Conservation (phyloP, 2,888 invertebrate species). For the Andrena fulva region DNA sequence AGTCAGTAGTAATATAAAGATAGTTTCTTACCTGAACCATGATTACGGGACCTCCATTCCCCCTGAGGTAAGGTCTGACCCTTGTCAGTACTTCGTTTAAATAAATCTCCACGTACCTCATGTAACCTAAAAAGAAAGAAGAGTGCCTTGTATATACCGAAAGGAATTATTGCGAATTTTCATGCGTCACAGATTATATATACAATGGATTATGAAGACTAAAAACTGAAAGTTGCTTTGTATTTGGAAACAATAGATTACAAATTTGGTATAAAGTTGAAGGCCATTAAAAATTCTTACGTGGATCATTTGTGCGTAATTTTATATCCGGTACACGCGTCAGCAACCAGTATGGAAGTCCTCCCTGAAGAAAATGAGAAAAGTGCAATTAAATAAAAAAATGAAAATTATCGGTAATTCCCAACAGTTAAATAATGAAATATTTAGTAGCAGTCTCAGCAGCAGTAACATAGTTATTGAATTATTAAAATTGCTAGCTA, state of each 20-base stretch:
- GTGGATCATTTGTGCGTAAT: slow-evolving; percentile 88
- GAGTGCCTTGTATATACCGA: background rate
- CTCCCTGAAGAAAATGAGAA: slow-evolving; percentile 87
- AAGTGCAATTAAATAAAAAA: background rate
- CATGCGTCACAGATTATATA: background rate
- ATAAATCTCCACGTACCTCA: slow-evolving; percentile 85
- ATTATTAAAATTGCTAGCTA: background rate
- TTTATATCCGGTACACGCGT: slow-evolving; percentile 88
- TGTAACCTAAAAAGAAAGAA: slow-evolving; percentile 77
- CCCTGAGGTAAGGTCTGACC: slow-evolving; percentile 86
- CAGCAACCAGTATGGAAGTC: slow-evolving; percentile 92
- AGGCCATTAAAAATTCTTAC: slow-evolving; percentile 64
- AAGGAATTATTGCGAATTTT: background rate
- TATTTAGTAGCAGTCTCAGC: background rate
- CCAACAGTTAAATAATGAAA: background rate
- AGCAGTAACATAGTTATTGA: background rate
- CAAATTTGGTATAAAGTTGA: background rate
- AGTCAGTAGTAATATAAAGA: background rate
- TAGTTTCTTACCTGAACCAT: slow-evolving; percentile 90
- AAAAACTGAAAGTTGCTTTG: background rate
- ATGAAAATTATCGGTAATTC: background rate
- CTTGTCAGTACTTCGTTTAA: slow-evolving; percentile 85
- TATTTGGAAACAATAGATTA: background rate
- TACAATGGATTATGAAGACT: background rate
- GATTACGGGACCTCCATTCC: slow-evolving; percentile 94